Evolutionary conservation across 1,140 invertebrate species (phyloP).

Genomic region (Drosophila tsacasi): DNA sequence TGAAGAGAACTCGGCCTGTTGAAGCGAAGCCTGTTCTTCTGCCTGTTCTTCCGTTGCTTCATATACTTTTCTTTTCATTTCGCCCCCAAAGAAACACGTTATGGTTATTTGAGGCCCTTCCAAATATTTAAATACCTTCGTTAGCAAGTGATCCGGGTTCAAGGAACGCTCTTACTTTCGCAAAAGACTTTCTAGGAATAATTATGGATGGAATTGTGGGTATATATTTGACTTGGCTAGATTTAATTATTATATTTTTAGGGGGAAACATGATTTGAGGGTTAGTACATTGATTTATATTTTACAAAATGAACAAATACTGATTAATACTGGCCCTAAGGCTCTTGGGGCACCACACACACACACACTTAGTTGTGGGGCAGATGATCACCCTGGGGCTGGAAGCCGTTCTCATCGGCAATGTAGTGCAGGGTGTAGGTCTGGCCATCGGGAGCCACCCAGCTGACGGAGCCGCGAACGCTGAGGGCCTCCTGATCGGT

Average conservation of each 20-base stretch:
- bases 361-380: slow-evolving; percentile 51
- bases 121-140: slow-evolving; percentile 9
- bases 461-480: slow-evolving; percentile 89
- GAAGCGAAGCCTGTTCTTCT: not conserved
- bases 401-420: slow-evolving; percentile 92
- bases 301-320: slow-evolving; percentile 47
- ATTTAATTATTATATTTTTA: slow-evolving; percentile 4
- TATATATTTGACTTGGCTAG: not conserved
- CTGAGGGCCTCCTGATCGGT: slow-evolving; percentile 87
- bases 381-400: slow-evolving; percentile 88
- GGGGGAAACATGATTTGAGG: not conserved
- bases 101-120: slow-evolving; percentile 7
- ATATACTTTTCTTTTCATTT: slow-evolving; percentile 50
- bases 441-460: slow-evolving; percentile 88
- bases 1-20: not conserved
- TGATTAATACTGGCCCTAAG: slow-evolving; percentile 17
- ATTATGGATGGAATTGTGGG: not conserved
- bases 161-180: slow-evolving; percentile 19
- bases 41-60: slow-evolving; percentile 29
- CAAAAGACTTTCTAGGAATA: not conserved
- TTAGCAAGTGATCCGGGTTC: slow-evolving; percentile 45
- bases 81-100: slow-evolving; percentile 14
- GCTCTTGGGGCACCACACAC: not conserved
- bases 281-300: slow-evolving; percentile 12
- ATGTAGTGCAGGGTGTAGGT: slow-evolving; percentile 88